Conservation (phyloP, 2,888 invertebrate species). For the Eurois occulta region DNA sequence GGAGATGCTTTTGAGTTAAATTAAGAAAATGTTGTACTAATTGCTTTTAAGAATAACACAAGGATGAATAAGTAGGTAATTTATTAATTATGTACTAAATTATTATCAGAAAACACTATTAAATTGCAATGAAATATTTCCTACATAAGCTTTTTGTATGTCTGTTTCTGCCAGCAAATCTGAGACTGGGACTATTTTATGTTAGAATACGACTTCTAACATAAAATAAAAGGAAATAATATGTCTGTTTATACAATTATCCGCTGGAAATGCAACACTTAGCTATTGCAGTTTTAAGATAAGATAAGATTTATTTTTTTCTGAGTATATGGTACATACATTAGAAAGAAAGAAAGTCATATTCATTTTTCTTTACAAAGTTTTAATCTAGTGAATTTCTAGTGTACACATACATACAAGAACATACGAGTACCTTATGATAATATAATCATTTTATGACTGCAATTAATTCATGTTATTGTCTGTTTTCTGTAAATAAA, state of each 20-base stretch:
- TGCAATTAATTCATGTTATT: not conserved
- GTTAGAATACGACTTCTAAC: too few relatives aligned
- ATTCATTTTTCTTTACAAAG: not conserved
- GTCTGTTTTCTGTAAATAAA: not conserved
- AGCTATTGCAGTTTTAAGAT: not conserved
- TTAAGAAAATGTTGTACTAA: not conserved
- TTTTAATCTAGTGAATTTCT: not conserved
- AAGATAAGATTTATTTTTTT: too few relatives aligned
- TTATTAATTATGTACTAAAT: not conserved
- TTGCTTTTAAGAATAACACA: not conserved
- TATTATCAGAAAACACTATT: not conserved
- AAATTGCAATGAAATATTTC: not conserved
- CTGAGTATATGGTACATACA: too few relatives aligned
- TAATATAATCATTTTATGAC: not conserved
- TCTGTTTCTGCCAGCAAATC: not conserved
- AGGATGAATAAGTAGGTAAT: not conserved
- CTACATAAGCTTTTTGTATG: not conserved
- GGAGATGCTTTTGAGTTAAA: slow-evolving; percentile 10
- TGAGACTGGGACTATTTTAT: not conserved
- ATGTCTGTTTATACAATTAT: not conserved
- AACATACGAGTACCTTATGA: too few relatives aligned
- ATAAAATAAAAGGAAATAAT: not conserved
- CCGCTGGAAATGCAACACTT: not conserved
- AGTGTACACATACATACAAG: not conserved
- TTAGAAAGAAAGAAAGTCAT: not conserved